Percentiles rank a stretch among this genome's conserved stretches.
Conservation (phyloP, 2,888 invertebrate species). For the Didymodactylos carnosus region DNA sequence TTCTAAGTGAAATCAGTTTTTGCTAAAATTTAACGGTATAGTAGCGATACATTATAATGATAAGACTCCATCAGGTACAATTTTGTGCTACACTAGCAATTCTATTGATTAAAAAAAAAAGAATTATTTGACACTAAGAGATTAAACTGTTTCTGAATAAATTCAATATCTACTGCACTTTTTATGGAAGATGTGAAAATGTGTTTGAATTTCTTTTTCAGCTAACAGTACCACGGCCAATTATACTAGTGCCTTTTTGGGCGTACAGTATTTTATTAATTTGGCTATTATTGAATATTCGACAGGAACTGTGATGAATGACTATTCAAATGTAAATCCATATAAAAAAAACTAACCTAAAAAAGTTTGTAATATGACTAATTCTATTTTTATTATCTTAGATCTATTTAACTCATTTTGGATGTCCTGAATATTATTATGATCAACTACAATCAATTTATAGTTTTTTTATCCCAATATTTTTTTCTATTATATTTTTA, state of each 20-base stretch:
- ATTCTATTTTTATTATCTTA: neutral
- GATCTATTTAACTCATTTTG: neutral
- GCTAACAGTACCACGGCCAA: neutral
- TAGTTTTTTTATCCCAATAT: conserved; percentile 4
- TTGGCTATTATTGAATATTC: neutral
- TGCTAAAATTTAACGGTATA: too few relatives aligned
- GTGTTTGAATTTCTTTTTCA: neutral
- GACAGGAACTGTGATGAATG: neutral
- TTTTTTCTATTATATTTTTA: neutral
- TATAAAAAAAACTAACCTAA: too few relatives aligned
- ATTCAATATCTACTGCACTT: too few relatives aligned
- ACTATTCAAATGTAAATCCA: neutral
- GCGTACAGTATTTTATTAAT: neutral
- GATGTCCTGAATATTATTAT: conserved; percentile 3
- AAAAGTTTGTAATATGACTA: neutral
- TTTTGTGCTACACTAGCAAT: too few relatives aligned
- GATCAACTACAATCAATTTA: conserved; percentile 9
- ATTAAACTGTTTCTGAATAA: too few relatives aligned
- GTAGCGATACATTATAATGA: too few relatives aligned
- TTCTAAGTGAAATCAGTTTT: neutral
- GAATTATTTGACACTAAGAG: too few relatives aligned
- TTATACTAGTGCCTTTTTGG: neutral
- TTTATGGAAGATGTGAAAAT: too few relatives aligned
- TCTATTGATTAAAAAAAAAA: too few relatives aligned
- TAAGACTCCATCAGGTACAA: too few relatives aligned